These are phyloP conservation scores for Urocolius indicus DNA, from an alignment of 2,113 vertebrate species.

Conservation along the genomic window DNA sequence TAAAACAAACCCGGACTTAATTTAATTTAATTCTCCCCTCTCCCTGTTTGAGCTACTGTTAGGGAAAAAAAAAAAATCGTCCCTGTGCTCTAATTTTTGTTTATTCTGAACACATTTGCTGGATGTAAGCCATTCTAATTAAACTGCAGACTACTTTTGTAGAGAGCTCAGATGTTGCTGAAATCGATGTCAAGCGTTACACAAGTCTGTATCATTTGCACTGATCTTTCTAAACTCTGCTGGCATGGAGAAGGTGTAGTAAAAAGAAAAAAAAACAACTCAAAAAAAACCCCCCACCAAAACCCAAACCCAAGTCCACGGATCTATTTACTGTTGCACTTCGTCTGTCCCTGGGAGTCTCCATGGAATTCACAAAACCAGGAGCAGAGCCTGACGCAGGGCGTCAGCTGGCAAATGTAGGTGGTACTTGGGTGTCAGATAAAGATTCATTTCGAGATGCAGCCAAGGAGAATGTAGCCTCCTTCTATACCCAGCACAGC, in stretches of 20 bases:
- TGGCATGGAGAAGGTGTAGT: not conserved
- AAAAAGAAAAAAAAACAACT: not conserved
- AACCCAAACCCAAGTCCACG: not conserved
- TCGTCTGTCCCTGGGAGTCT: not conserved
- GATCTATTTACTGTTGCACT: not conserved
- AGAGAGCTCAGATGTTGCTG: conserved; percentile 42
- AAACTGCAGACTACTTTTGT: conserved; percentile 64
- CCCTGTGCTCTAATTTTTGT: conserved; percentile 60
- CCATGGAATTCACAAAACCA: not conserved
- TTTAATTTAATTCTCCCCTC: not conserved
- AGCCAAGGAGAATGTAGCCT: not conserved
- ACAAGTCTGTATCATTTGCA: conserved; percentile 7
- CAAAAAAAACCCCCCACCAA: not conserved
- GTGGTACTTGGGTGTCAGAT: not conserved
- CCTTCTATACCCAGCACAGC: not conserved
- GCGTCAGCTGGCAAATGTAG: conserved; percentile 32
- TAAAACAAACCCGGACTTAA: not conserved
- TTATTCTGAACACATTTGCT: conserved; percentile 70
- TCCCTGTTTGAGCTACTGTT: not conserved
- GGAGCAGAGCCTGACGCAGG: not conserved
- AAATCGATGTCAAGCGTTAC: conserved; percentile 67
- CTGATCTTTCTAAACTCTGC: conserved; percentile 28
- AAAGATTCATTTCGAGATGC: conserved; percentile 8
- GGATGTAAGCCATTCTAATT: conserved; percentile 73
- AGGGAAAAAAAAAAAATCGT: conserved; percentile 12